These are phyloP conservation scores for Scomber scombrus DNA, from an alignment of 2,113 vertebrate genomes.

Conservation along the genomic window DNA sequence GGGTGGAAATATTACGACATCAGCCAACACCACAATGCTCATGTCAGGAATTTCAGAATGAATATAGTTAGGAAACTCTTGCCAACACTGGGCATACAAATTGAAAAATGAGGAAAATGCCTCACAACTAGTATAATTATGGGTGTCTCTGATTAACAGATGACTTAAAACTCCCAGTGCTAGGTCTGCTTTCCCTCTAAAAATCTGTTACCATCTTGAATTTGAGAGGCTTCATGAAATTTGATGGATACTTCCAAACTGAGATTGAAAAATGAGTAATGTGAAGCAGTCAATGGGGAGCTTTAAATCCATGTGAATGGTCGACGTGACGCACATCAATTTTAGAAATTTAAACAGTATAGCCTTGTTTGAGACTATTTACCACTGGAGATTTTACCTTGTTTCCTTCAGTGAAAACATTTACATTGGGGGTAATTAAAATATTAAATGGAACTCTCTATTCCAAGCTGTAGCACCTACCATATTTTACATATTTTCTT, in stretches of 20 bases:
- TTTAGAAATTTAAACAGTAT: constrained; percentile 21
- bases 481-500: not conserved
- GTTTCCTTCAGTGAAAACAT: constrained; percentile 48
- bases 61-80: constrained; percentile 54
- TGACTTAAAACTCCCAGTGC: constrained; percentile 58
- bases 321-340: not conserved
- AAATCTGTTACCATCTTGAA: constrained; percentile 69
- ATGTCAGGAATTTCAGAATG: constrained; percentile 58
- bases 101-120: constrained; percentile 51
- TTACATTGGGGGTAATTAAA: constrained; percentile 44
- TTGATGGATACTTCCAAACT: constrained; percentile 40
- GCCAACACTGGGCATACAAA: constrained; percentile 47
- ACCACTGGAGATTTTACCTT: constrained; percentile 6
- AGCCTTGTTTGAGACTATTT: constrained; percentile 5
- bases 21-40: constrained; percentile 56
- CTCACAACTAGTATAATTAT: constrained; percentile 47
- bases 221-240: constrained; percentile 66
- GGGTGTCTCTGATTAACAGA: constrained; percentile 65
- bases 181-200: constrained; percentile 43
- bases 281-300: constrained; percentile 21
- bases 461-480: too few relatives aligned
- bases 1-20: constrained; percentile 62
- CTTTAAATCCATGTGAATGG: constrained; percentile 7
- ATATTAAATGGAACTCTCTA: constrained; percentile 40
- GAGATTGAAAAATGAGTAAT: constrained; percentile 48